A percentile compares a stretch with the other conserved stretches of the same genome.
phyloP scores from a whole-genome alignment of 2,113 vertebrate species.

The Bubalus kerabau region DNA sequence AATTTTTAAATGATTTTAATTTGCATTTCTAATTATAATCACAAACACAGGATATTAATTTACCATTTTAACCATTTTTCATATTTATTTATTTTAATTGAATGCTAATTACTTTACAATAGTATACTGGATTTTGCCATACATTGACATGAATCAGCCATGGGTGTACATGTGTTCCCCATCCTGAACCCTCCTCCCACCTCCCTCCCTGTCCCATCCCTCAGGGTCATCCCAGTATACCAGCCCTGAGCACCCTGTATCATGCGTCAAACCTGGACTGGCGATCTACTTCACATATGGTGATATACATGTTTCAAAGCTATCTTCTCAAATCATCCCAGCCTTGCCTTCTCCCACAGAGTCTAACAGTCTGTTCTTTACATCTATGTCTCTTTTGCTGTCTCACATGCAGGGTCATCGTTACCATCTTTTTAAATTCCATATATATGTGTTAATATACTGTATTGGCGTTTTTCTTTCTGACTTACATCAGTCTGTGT shows the following conservation, averaged over 20 bases:
- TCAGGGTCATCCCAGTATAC: background rate
- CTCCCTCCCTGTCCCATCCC: accelerated
- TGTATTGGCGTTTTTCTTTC: background rate
- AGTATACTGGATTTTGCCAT: background rate
- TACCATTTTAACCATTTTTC: background rate
- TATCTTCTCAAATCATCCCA: background rate
- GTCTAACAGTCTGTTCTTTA: background rate
- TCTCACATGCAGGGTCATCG: background rate
- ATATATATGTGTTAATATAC: background rate
- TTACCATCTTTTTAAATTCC: background rate
- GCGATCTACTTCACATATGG: background rate
- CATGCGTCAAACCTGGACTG: background rate
- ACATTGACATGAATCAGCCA: background rate
- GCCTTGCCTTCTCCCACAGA: background rate
- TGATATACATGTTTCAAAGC: background rate
- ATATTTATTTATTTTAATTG: background rate
- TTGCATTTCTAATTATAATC: background rate
- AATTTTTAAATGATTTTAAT: background rate
- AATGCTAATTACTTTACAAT: background rate
- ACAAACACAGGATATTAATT: background rate
- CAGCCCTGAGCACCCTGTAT: background rate
- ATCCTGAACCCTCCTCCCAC: background rate
- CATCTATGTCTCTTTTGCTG: background rate
- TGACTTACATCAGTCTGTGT: background rate
- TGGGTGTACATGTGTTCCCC: background rate